Conservation (phyloP, 2,797 vertebrate genomes). For the Sphaeramia orbicularis region DNA sequence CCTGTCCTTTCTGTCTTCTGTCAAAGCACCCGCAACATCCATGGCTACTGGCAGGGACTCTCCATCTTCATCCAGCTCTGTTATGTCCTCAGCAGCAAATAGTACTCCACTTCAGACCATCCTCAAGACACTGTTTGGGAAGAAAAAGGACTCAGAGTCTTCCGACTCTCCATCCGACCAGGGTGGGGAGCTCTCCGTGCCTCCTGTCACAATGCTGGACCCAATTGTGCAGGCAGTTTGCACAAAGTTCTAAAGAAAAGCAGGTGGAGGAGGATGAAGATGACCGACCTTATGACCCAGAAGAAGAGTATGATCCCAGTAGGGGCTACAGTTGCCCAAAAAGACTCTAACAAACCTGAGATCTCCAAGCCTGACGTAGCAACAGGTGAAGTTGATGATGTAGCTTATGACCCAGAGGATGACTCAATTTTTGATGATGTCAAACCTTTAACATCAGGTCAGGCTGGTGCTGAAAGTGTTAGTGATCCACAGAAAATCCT, state of each 20-base stretch:
- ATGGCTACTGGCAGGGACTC: constrained; percentile 71
- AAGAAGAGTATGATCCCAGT: constrained; percentile 95
- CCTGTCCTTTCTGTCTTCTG: constrained; percentile 85
- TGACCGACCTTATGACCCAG: constrained; percentile 96
- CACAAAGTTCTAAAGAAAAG: constrained; percentile 89
- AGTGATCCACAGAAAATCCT: constrained; percentile 90
- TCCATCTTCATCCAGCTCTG: constrained; percentile 64
- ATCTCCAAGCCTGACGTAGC: constrained; percentile 70
- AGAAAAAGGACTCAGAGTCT: constrained; percentile 91
- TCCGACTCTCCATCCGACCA: constrained; percentile 86
- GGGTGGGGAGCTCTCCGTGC: constrained; percentile 74
- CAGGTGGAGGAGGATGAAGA: constrained; percentile 90
- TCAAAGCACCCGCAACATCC: constrained; percentile 81
- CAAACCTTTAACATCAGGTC: constrained; percentile 85
- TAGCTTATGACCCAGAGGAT: constrained; percentile 97
- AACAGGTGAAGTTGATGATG: constrained; percentile 87
- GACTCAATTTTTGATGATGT: constrained; percentile 97
- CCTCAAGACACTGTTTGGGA: constrained; percentile 94
- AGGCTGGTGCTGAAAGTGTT: constrained; percentile 63
- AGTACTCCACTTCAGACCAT: constrained; percentile 94
- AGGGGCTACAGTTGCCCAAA: constrained; percentile 81
- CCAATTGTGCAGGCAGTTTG: constrained; percentile 95
- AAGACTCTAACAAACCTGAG: constrained; percentile 66
- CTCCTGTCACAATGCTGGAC: constrained; percentile 86
- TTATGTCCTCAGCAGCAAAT: constrained; percentile 49